Base-by-base conservation (phyloP, 2,797 vertebrate genomes). In the Cirrhinus molitorella region DNA sequence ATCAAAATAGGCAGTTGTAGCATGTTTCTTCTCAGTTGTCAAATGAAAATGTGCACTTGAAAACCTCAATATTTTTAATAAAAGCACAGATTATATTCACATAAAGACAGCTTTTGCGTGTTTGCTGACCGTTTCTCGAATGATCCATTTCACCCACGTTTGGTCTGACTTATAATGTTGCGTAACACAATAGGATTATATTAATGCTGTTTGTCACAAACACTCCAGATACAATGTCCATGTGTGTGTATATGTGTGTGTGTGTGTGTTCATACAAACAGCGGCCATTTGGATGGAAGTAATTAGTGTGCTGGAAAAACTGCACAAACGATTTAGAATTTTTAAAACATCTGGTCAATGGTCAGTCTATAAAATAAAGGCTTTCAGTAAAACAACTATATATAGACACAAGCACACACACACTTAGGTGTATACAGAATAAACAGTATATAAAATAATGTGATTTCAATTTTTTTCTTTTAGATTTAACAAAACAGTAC, bases 181-280 rank as follows among this genome's bases (percentile, higher is more conserved):
- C 23, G 11, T 59, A 59, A 80, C 51, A 80, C 79, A 80, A 59
- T 28, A n/a, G 34, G 66, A 80, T 80, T 71, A 57, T 28, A 40
- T 66, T 66, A 79, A 34, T 28, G 49, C 59, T 66, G 25, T 43
- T 53, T 59, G 34, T 57, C 66, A 59, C 23, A 80, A 68, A 80
- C 34, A 45, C 23, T 28, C 23, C 21, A 12, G 34, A 40, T 53
- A 65, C 17, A 3, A 25, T 51, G 21, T 37, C 11, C 1, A 8
- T 73, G 34, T 55, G 28, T 37, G 17, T 43, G 51, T n/a, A 65
- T 40, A 31, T 37, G 25, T 37, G n/a, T 23, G 31, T 25, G 55
- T 47, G 57, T 63, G 37, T 28, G 23, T 49, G 43, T 66, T 25
- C 61, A 37, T 23, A 49, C 61, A 51, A 79, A 53, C 63, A 67